phyloP scores from a whole-genome alignment of 2,113 vertebrate species.

The Hyla sarda region DNA sequence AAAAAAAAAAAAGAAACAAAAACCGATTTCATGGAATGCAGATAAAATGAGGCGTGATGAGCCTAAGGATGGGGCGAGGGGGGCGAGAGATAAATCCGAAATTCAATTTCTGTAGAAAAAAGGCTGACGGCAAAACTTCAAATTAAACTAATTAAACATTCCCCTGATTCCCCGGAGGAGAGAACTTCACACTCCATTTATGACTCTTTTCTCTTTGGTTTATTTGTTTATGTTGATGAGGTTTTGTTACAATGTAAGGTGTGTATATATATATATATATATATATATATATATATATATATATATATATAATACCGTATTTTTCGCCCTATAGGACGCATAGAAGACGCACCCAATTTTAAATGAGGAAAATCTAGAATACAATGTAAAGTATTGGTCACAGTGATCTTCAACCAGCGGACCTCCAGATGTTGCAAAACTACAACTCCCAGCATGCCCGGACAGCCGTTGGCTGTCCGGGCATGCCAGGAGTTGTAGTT shows the following conservation, averaged over 20 bases:
- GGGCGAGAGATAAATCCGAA: constrained; percentile 24
- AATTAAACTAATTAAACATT: constrained; percentile 55
- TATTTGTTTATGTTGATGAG: constrained; percentile 38
- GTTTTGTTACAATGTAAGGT: constrained; percentile 29
- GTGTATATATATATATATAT: too few species aligned
- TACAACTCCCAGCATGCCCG: too few species aligned
- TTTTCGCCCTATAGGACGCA: too few species aligned
- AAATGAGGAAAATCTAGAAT: too few species aligned
- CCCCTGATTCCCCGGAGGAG: constrained; percentile 20
- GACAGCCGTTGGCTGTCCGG: too few species aligned
- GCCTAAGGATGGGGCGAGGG: constrained; percentile 30
- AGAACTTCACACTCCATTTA: constrained; percentile 11
- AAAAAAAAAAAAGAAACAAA: neutral
- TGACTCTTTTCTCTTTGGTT: neutral
- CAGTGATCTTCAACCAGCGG: too few species aligned
- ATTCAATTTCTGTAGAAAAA: constrained; percentile 56
- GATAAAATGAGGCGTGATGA: constrained; percentile 35
- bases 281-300: too few species aligned
- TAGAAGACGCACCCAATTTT: too few species aligned
- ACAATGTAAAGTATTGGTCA: too few species aligned
- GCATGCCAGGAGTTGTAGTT: too few species aligned
- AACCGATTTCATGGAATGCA: neutral
- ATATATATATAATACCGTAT: too few species aligned
- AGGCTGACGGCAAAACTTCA: constrained; percentile 49
- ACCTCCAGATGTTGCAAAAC: too few species aligned